Evolutionary conservation across 2,888 invertebrate genomes (phyloP), one percentile per base, ranked within the genome.

Genomic region (Anoplius nigerrimus): DNA sequence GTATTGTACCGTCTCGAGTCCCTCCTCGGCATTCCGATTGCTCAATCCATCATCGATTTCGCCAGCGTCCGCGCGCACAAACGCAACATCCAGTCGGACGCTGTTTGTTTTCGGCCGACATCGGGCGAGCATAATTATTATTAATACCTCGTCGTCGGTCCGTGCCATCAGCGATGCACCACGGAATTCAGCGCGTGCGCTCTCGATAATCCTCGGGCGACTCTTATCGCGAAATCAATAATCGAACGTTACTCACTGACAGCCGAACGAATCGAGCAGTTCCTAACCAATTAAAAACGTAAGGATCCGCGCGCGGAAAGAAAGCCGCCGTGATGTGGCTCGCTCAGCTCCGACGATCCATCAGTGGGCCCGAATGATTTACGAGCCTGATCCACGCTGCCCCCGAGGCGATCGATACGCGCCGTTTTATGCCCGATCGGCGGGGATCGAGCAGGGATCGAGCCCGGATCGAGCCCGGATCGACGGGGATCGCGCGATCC

Each of bases 291-390:
- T 76, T 76, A 76, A 67, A 64, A 61, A 27, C 66, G 42, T 55
- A 21, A 54, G 63, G 65, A 65, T 66, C 46, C 56, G 22, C 18
- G 22, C 52, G 65, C 16, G 21, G 60, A 64, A 58, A 74, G 72
- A 69, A 71, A 70, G 66, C 63, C 56, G 57, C 51, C 5, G 52
- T 21, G 52, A 18, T 18, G 48, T 18, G 48, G 48, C 16, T 15
- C 52, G 52, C 21, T 15, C 52, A 21, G n/a, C n/a, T 16, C 42
- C 48, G 48, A 18, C 48, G 48, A 48, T 48, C 59, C 59, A 62
- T 64, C 51, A 46, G 20, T n/a, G n/a, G 34, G 34, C 11, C 34
- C 16, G 65, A 55, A 70, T 77, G 77, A 77, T 76, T 76, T 76
- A 76, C 69, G 77, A 75, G 66, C 70, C 15, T 21, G 53, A 59